These are phyloP conservation scores for Pangasianodon gigas DNA, from an alignment of 2,113 vertebrate genomes.

Conservation along the genomic window DNA sequence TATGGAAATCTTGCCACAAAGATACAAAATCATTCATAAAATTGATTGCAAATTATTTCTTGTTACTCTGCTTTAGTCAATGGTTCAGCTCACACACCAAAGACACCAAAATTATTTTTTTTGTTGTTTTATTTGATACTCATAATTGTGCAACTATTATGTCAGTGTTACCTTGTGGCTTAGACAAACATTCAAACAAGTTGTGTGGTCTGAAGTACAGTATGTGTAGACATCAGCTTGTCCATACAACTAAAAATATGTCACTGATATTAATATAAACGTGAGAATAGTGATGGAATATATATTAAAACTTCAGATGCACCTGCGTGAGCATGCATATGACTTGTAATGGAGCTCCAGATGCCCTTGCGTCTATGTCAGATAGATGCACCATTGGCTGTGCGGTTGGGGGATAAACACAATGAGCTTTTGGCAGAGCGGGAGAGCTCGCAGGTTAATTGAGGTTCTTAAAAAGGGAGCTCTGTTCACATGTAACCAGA, in stretches of 20 bases:
- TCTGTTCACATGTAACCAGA: slow-evolving; percentile 79
- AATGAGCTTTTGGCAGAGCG: slow-evolving; percentile 69
- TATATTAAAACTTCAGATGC: neutral
- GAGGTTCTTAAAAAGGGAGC: slow-evolving; percentile 75
- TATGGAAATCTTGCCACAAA: neutral
- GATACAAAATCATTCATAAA: neutral
- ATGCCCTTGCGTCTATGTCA: slow-evolving; percentile 31
- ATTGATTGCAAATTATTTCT: neutral
- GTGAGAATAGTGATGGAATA: neutral
- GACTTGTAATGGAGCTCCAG: neutral
- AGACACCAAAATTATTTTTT: neutral
- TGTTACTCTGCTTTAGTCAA: neutral
- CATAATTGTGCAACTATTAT: neutral
- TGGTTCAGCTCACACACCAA: neutral
- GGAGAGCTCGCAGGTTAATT: slow-evolving; percentile 70
- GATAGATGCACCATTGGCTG: slow-evolving; percentile 45
- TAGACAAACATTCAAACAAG: neutral
- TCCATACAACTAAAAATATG: neutral
- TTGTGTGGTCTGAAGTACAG: neutral
- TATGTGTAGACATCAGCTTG: slow-evolving; percentile 16
- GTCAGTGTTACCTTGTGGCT: neutral
- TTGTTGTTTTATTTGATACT: neutral
- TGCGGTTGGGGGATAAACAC: slow-evolving; percentile 62
- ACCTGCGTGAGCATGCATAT: neutral
- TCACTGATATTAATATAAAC: neutral